A percentile compares a stretch with the other conserved stretches of the same genome.
Conservation (phyloP, 2,888 invertebrate species). For the Phlogophora meticulosa region DNA sequence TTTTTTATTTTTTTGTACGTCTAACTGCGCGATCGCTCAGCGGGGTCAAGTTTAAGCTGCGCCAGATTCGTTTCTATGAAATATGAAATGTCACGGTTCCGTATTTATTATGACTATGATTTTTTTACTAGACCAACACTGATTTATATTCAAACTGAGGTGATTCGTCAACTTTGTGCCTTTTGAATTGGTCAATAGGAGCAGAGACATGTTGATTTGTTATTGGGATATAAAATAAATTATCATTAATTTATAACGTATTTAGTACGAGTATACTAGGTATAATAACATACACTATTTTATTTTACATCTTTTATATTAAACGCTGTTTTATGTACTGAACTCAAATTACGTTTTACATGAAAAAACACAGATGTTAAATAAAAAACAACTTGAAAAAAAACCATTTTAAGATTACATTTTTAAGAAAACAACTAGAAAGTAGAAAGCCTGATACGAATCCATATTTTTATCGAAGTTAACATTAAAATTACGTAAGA, state of each 20-base stretch:
- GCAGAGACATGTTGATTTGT: not conserved
- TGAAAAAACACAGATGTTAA: too few species aligned
- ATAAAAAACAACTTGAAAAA: not conserved
- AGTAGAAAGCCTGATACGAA: constrained; percentile 39
- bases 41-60: constrained; percentile 76
- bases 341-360: not conserved
- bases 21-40: constrained; percentile 57
- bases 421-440: constrained; percentile 24
- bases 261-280: too few species aligned
- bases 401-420: not conserved
- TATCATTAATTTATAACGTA: not conserved
- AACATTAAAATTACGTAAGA: constrained; percentile 31
- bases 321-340: not conserved
- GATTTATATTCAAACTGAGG: constrained; percentile 24
- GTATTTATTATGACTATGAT: constrained; percentile 44
- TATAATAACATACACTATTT: too few species aligned
- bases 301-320: not conserved
- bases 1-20: constrained; percentile 63
- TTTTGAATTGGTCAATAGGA: not conserved
- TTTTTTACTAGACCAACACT: constrained; percentile 28
- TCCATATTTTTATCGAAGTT: constrained; percentile 14
- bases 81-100: constrained; percentile 56
- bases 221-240: not conserved
- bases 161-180: constrained; percentile 16
- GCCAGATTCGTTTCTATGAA: constrained; percentile 41